Evolutionary conservation across 92 coral and sea anemone species (phyloP), one percentile per base, ranked within the genome.

Genomic region (Parazoanthus atlanticus): DNA sequence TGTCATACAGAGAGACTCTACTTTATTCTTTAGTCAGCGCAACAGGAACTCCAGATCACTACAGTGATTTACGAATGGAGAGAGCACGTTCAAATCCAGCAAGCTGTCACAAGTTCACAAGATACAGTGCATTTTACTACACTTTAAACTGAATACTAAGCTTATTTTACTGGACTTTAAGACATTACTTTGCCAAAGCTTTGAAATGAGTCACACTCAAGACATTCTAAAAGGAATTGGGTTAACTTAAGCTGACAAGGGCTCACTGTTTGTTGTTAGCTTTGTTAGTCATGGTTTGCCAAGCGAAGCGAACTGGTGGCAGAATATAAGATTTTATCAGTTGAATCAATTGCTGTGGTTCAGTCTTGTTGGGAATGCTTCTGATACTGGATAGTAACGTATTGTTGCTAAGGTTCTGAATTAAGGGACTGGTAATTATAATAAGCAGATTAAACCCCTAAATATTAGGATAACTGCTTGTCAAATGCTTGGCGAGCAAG

Each of bases 111-210:
- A 41, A 21, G 52, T 33, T 75, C 25, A 21, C 10, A 41, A 36
- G 5, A 28, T 8, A 75, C 28, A 31, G 40, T 75, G 79, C 26
- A 75, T 75, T 75, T 75, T 75, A 75, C 79, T 36, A 17, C 79
- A 3, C 52, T 75, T 75, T 38, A 75, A 75, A 33, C 78, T 19
- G 41, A 32, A 17, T 21, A 75, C 8, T 23, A 75, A 36, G 2
- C 47, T 21, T 75, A 40, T 75, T n/a, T 75, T 75, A 36, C 79
- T 8, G 75, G 15, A 12, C 33, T 71, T 71, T 29, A 32, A 71
- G 75, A 28, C 19, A 30, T 1, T 29, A 16, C 25, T 74, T 16
- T 6, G n/a, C 78, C 40, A 38, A 33, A 15, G 38, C 40, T 36
- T 33, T 16, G 40, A 36, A 13, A 31, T 9, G 10, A 32, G 78